phyloP scores from a whole-genome alignment of 1,140 invertebrate species.

The Drosophila santomea region DNA sequence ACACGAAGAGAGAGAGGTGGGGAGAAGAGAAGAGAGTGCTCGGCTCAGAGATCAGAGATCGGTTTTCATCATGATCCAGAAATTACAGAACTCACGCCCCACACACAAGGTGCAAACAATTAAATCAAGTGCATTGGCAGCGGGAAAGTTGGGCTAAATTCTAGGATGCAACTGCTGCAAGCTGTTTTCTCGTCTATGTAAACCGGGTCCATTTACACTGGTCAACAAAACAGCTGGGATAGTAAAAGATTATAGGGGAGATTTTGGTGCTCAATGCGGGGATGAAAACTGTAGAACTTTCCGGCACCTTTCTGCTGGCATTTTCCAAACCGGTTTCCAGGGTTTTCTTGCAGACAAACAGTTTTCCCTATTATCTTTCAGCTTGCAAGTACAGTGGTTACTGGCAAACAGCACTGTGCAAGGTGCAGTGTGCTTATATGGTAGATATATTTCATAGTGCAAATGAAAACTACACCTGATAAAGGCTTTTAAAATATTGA shows the following conservation, averaged over 20 bases:
- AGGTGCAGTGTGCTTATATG: too few species aligned
- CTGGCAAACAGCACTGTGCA: background rate
- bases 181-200: conserved; percentile 58
- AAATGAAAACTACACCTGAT: background rate
- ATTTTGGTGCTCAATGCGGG: conserved; percentile 5
- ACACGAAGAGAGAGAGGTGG: conserved; percentile 11
- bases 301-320: background rate
- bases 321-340: conserved; percentile 26
- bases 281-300: conserved; percentile 21
- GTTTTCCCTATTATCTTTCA: background rate
- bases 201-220: conserved; percentile 50
- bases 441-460: too few species aligned
- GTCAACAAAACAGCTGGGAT: conserved; percentile 37
- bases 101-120: conserved; percentile 19
- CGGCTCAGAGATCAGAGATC: conserved; percentile 30
- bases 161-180: conserved; percentile 67
- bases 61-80: conserved; percentile 20
- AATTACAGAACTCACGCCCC: conserved; percentile 17
- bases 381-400: background rate
- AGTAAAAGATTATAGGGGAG: background rate
- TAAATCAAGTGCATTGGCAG: conserved; percentile 25
- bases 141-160: conserved; percentile 47
- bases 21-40: conserved; percentile 44
- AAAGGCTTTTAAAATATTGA: too few species aligned
- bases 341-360: background rate